Conservation (phyloP, 2,797 vertebrate species). For the Xiphorhynchus erythropygius region DNA sequence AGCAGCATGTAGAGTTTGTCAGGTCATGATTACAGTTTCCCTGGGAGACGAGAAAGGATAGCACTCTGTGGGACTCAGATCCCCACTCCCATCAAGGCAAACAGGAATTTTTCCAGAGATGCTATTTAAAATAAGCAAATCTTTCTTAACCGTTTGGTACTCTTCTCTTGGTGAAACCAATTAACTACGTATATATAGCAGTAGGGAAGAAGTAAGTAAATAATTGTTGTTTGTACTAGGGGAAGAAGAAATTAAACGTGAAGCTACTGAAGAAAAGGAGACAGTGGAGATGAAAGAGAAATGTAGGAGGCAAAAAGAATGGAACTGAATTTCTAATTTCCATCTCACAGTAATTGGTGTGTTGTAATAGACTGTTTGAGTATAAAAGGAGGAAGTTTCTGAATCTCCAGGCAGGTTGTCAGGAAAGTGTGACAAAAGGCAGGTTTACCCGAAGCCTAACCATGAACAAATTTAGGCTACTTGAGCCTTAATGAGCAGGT, state of each 20-base stretch:
- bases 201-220: background rate
- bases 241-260: background rate
- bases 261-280: background rate
- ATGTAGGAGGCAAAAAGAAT: background rate
- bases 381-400: background rate
- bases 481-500: background rate
- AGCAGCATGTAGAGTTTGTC: background rate
- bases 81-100: background rate
- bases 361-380: background rate
- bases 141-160: background rate
- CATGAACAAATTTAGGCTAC: rapidly evolving
- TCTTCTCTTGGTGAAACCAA: background rate
- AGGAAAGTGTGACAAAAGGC: background rate
- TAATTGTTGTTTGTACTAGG: background rate
- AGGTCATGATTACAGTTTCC: background rate
- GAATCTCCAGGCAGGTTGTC: background rate
- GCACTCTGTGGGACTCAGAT: background rate
- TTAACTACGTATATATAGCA: background rate
- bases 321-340: background rate
- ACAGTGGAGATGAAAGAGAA: background rate
- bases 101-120: background rate
- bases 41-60: background rate
- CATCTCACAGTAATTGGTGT: background rate
- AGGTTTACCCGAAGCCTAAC: background rate
- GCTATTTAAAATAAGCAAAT: background rate